Evolutionary conservation across 1,140 invertebrate genomes (phyloP), one percentile per base, ranked within the genome.

Genomic region (Diploscapter pachys): DNA sequence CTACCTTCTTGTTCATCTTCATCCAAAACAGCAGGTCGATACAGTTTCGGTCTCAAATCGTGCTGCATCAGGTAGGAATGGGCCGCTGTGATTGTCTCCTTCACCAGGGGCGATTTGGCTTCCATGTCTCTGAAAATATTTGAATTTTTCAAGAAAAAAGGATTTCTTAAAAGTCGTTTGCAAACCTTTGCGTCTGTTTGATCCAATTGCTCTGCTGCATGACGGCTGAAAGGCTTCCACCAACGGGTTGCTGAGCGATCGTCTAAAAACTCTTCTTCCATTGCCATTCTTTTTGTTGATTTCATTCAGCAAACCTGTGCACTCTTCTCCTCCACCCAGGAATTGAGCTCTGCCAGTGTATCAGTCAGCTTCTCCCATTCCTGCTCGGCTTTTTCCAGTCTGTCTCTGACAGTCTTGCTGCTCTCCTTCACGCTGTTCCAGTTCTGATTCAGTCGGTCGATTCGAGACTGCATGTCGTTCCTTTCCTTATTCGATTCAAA

Each of bases 11-110:
- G 3, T n/a, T 49, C 57, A 52, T 80, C 72, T 51, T 74, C 61
- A 13, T 79, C 79, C 9, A 81, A 64, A 4, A 81, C 82, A 52
- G 78, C 71, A 50, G 72, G 77, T 6, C 54, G 64, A 66, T 85
- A 74, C 59, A 83, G 63, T 13, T 74, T 67, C 48, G 82, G 82
- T 49, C 82, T 77, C 9, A 84, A 71, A 76, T 84, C 83, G 57
- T 84, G 83, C 70, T 85, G 83, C 82, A 84, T 85, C 31, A 84
- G 71, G 68, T 76, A 84, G 48, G 71, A 77, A 54, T 84, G 79
- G 3, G 84, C 80, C 52, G 83, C 56, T 62, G 76, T 63, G 65
- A 85, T 79, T 50, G 78, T 79, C 5, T 75, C 71, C 54, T 79
- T 72, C 6, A 85, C 81, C 61, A 72, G 76, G 4, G 63, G 61